phyloP scores from a whole-genome alignment of 2,888 invertebrate genomes.

The Coelinius sp. region DNA sequence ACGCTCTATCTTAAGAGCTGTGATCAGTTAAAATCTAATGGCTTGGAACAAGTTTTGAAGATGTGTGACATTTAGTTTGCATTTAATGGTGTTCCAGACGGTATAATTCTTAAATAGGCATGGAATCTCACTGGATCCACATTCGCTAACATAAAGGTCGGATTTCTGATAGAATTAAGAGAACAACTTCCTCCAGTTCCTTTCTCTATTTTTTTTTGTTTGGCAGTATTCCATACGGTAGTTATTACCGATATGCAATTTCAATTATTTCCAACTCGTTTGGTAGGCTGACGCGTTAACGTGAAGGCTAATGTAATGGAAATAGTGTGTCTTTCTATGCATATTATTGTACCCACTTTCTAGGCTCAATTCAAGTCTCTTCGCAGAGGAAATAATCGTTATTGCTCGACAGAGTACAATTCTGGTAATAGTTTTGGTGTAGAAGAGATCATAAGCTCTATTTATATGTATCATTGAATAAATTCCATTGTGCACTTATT shows the following conservation, averaged over 20 bases:
- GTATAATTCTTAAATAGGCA: conserved; percentile 3
- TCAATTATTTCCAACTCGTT: conserved; percentile 66
- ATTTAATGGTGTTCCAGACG: conserved; percentile 2
- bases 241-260: conserved; percentile 63
- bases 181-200: not conserved
- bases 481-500: conserved; percentile 41
- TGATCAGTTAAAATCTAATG: conserved; percentile 21
- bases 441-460: conserved; percentile 34
- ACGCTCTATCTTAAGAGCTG: not conserved
- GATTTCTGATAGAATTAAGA: conserved; percentile 12
- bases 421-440: conserved; percentile 39
- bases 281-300: conserved; percentile 57
- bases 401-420: conserved; percentile 58
- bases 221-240: conserved; percentile 52
- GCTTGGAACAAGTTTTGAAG: not conserved
- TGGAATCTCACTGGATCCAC: conserved; percentile 13
- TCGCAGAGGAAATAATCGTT: conserved; percentile 64
- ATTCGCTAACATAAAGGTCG: conserved; percentile 2
- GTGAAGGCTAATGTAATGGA: conserved; percentile 65
- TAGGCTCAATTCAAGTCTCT: conserved; percentile 44
- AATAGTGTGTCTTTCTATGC: conserved; percentile 60
- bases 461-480: conserved; percentile 53
- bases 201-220: not conserved
- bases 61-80: not conserved
- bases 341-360: conserved; percentile 64